These are phyloP conservation scores for Cerastoderma edule DNA, from an alignment of 2,888 invertebrate species.

Conservation along the genomic window DNA sequence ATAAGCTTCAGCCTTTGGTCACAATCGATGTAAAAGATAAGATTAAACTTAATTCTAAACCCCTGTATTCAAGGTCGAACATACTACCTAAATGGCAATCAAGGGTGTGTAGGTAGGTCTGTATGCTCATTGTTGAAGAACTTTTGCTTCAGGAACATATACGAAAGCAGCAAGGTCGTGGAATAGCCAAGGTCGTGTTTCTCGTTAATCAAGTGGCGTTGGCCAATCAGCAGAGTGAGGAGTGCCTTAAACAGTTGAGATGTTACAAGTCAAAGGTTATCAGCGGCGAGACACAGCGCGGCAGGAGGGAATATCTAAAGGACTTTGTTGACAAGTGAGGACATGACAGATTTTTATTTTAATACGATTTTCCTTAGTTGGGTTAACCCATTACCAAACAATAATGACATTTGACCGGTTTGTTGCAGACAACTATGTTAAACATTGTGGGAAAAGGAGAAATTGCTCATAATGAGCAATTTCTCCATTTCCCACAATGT, in stretches of 20 bases:
- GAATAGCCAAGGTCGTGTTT: slow-evolving; percentile 76
- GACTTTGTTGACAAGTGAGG: slow-evolving; percentile 57
- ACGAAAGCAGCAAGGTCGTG: slow-evolving; percentile 40
- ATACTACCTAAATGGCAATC: background rate
- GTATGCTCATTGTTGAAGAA: background rate
- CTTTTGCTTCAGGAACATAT: slow-evolving; percentile 58
- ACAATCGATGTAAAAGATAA: background rate
- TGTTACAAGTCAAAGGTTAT: slow-evolving; percentile 64
- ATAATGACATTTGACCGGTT: no score
- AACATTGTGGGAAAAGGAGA: no score
- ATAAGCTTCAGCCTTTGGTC: background rate
- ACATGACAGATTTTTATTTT: no score
- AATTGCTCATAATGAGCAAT: no score
- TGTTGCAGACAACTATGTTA: background rate
- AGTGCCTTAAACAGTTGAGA: slow-evolving; percentile 70
- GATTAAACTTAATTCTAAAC: no score
- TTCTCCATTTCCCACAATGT: no score
- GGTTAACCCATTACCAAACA: no score
- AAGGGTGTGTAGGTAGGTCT: background rate
- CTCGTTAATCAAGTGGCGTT: slow-evolving; percentile 81
- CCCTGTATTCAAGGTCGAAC: no score
- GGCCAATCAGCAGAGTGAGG: slow-evolving; percentile 81
- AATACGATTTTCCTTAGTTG: no score
- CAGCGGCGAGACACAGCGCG: slow-evolving; percentile 70
- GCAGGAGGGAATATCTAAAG: slow-evolving; percentile 53